Base-by-base conservation (phyloP, 2,888 invertebrate species). In the Thera obeliscata region DNA sequence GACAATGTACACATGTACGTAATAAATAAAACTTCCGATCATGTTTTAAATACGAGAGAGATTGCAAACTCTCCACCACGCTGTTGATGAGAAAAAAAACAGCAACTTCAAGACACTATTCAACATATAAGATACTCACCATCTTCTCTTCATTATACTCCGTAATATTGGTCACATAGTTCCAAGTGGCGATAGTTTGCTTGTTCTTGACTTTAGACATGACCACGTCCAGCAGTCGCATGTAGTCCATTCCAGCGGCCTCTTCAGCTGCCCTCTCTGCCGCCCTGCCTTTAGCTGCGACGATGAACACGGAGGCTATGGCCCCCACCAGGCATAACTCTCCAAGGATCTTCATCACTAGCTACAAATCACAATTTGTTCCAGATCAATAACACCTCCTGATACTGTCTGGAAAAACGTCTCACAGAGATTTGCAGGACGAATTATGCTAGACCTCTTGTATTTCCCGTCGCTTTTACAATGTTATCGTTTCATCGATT, bases 91-190 rank as follows among this genome's bases (percentile, higher is more conserved):
- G 22, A 22, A 22, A 22, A 22, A 22, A 22, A 22, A 22, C 22
- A 22, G 2, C 38, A 38, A 38, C n/a, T n/a, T 38, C 38, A n/a
- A 49, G 1, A 22, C 1, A 22, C 22, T 22, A 22, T 22, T 22
- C 2, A 36, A n/a, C n/a, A 1, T 2, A n/a, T n/a, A 38, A 36
- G 12, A 3, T 22, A 22, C 81, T 78, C 66, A 94, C 91, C 83
- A 92, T 89, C 11, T 78, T 77, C 46, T 94, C 94, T 63, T 96
- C 94, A 86, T 96, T 97, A 64, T 94, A 91, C 35, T 95, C 94
- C 0, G 96, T 97, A 11, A 97, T 94, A 82, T 97, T 96, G 0
- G 96, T 95, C 43, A 95, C 95, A 80, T 97, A 97, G 8, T 94
- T 94, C 97, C 97, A 97, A 11, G 94, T 89, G 0, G 96, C 96